phyloP scores from a whole-genome alignment of 1,140 invertebrate genomes.

The Cydia fagiglandana region DNA sequence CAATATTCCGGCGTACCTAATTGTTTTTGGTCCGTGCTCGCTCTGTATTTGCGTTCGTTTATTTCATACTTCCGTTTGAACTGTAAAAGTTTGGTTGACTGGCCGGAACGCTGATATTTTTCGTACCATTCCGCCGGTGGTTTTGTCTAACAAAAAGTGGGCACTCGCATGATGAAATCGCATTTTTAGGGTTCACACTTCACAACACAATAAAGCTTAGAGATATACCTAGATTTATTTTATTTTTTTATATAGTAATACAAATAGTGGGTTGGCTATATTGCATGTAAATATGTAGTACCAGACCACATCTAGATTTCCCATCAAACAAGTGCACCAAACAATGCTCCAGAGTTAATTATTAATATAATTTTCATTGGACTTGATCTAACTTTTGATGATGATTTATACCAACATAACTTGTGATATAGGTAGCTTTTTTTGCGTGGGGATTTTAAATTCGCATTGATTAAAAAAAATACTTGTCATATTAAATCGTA shows the following conservation, averaged over 20 bases:
- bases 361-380: too few relatives aligned
- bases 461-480: too few relatives aligned
- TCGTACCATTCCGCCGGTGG: slow-evolving; percentile 30
- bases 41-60: slow-evolving; percentile 11
- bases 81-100: slow-evolving; percentile 30
- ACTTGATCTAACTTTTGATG: too few relatives aligned
- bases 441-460: too few relatives aligned
- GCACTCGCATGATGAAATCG: slow-evolving; percentile 32
- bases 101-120: slow-evolving; percentile 34
- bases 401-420: too few relatives aligned
- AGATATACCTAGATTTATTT: background rate
- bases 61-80: slow-evolving; percentile 27
- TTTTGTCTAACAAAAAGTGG: slow-evolving; percentile 33
- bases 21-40: slow-evolving; percentile 12
- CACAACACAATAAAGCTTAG: background rate
- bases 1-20: background rate
- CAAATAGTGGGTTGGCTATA: slow-evolving; percentile 30
- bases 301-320: too few relatives aligned
- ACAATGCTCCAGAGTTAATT: too few relatives aligned
- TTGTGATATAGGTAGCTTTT: too few relatives aligned
- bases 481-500: too few relatives aligned
- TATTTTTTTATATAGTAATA: background rate
- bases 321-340: too few relatives aligned
- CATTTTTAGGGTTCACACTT: slow-evolving; percentile 24
- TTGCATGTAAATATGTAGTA: slow-evolving; percentile 27